These are phyloP conservation scores for Ellobium chinense DNA, from an alignment of 2,888 invertebrate species.

Conservation along the genomic window DNA sequence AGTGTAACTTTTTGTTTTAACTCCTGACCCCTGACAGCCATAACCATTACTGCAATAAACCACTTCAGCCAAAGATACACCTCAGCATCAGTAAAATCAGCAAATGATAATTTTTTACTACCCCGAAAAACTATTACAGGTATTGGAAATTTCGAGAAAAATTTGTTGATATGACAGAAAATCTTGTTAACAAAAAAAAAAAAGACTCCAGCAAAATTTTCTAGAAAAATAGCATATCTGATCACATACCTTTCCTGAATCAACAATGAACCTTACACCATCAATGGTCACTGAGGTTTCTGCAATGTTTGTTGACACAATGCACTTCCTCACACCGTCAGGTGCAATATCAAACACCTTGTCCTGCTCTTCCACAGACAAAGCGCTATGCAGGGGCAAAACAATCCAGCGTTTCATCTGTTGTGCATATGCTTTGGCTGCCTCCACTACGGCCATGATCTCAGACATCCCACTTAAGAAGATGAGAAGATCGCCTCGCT, in stretches of 20 bases:
- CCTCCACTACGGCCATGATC: slow-evolving; percentile 90
- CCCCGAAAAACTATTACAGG: too few species aligned
- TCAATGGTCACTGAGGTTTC: slow-evolving; percentile 99
- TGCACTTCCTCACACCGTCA: slow-evolving; percentile 95
- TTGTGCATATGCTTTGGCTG: slow-evolving; percentile 89
- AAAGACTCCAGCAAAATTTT: not conserved
- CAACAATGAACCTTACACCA: slow-evolving; percentile 97
- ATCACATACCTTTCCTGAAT: slow-evolving; percentile 91
- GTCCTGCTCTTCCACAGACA: slow-evolving; percentile 96
- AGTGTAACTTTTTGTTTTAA: not conserved
- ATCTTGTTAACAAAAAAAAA: too few species aligned
- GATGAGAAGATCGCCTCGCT: slow-evolving; percentile 95
- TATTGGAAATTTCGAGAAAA: too few species aligned
- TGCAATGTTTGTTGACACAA: slow-evolving; percentile 98
- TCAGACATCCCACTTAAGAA: slow-evolving; percentile 97
- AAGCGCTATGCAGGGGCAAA: slow-evolving; percentile 92
- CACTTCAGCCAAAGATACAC: too few species aligned
- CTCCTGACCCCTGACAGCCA: too few species aligned
- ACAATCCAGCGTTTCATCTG: slow-evolving; percentile 93
- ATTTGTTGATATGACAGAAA: too few species aligned
- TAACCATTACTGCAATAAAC: too few species aligned
- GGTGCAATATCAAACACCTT: slow-evolving; percentile 97
- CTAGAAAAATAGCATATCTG: not conserved
- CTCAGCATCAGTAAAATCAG: too few species aligned
- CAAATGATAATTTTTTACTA: too few species aligned